phyloP scores from a whole-genome alignment of 2,113 vertebrate species.

The Clarias magur region DNA sequence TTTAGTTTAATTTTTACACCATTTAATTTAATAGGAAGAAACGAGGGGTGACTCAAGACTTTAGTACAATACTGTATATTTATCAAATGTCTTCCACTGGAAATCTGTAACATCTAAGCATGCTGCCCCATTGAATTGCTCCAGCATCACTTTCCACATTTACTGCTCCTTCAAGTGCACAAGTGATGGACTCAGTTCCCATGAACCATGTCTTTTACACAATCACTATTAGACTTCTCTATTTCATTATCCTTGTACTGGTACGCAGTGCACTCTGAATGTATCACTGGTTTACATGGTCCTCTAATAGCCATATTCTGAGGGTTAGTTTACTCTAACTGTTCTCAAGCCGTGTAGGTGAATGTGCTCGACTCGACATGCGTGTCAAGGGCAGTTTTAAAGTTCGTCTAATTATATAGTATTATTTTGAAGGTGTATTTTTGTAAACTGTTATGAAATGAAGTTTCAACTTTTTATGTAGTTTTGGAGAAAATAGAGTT shows the following conservation, averaged over 20 bases:
- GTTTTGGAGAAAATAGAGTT: background rate
- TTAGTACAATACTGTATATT: background rate
- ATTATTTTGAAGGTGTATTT: background rate
- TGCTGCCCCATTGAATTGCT: constrained; percentile 24
- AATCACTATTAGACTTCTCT: background rate
- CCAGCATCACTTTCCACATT: constrained; percentile 16
- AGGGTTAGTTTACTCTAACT: background rate
- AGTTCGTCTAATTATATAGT: background rate
- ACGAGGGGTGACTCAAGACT: no score
- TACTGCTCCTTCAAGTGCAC: background rate
- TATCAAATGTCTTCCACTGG: constrained; percentile 20
- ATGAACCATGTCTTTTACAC: background rate
- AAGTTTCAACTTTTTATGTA: background rate
- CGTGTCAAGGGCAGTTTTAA: background rate
- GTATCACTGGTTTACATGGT: background rate
- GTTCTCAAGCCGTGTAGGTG: background rate
- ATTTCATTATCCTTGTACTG: background rate
- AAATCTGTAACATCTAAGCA: constrained; percentile 34
- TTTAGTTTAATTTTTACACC: no score
- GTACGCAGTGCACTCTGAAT: background rate
- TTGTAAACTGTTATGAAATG: background rate
- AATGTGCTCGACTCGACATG: background rate
- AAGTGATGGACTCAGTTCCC: background rate
- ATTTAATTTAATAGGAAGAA: no score
- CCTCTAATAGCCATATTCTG: background rate